Base-by-base conservation (phyloP, 2,113 vertebrate genomes). In the Donacobius atricapilla region DNA sequence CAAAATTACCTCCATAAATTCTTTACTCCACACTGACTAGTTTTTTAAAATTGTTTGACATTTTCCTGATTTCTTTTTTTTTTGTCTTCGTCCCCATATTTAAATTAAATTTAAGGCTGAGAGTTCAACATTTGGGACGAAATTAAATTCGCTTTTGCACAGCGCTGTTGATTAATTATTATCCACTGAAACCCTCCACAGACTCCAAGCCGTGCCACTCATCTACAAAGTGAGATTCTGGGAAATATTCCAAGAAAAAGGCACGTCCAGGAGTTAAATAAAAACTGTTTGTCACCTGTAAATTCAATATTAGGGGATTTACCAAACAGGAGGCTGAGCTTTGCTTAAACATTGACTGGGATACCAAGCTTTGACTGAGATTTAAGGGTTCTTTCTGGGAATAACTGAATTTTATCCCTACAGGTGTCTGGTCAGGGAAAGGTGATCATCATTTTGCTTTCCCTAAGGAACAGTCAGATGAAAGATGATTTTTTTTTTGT, bases 11-110 rank as follows among this genome's bases (percentile, higher is more conserved):
- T 70, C 39, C 21, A 31, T 50, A 44, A 71, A 39, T 19, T 13
- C 6, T 47, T 4, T 58, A 23, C 14, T 61, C 56, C 30, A 6
- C 17, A 0, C 4, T 51, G 54, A 13, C 2, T 37, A 7, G 23
- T 35, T 57, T 57, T 61, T 64, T 13, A 1, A 4, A 56, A n/a
- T 30, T 39, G 3, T 54, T 91, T 31, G 9, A 30, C 6, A 2
- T 84, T 58, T 84, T 58, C 28, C 64, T 58, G 37, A 13, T 10
- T 23, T n/a, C n/a, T 54, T 20, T 23, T 45, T 23, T 15, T 3
- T 37, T 39, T 8, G 2, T 33, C 35, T 83, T 48, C 17, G 7
- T 68, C 45, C 33, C 19, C 25, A 9, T 7, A 12, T 44, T 8
- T 2, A 61, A 70, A 63, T 18, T 15, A 44, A 77, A 35, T 45